These are phyloP conservation scores for Anisognathus igniventris DNA, from an alignment of 2,797 vertebrate genomes.

Conservation along the genomic window DNA sequence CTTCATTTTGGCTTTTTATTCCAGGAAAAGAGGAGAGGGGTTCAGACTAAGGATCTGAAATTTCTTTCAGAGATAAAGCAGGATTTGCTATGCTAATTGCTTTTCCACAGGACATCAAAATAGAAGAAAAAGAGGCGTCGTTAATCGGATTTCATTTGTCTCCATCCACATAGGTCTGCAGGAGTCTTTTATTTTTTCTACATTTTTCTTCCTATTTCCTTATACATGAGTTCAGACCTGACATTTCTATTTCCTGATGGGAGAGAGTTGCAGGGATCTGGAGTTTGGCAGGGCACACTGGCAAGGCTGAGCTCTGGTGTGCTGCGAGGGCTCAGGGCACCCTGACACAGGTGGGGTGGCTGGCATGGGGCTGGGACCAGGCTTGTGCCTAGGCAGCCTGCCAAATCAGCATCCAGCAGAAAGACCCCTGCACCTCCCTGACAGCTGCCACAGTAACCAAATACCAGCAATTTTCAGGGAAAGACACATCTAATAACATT, in stretches of 20 bases:
- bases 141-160: conserved; percentile 29
- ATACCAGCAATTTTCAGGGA: conserved; percentile 66
- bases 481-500: conserved; percentile 65
- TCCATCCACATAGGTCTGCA: not conserved
- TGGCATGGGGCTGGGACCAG: conserved; percentile 47
- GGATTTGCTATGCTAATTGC: conserved; percentile 69
- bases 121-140: not conserved
- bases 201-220: not conserved
- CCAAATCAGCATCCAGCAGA: conserved; percentile 58
- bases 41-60: conserved; percentile 60
- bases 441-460: conserved; percentile 74
- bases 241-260: not conserved
- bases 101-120: conserved; percentile 44
- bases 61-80: conserved; percentile 58
- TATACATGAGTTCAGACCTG: not conserved
- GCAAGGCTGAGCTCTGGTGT: conserved; percentile 30
- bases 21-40: conserved; percentile 24
- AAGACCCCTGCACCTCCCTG: conserved; percentile 38
- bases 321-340: not conserved
- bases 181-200: not conserved
- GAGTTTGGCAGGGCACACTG: not conserved
- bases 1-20: conserved; percentile 39
- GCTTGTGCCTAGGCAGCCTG: conserved; percentile 40
- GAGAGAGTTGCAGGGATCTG: not conserved
- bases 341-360: conserved; percentile 63